These are phyloP conservation scores for Pinna nobilis DNA, from an alignment of 1,140 invertebrate genomes.

Conservation along the genomic window DNA sequence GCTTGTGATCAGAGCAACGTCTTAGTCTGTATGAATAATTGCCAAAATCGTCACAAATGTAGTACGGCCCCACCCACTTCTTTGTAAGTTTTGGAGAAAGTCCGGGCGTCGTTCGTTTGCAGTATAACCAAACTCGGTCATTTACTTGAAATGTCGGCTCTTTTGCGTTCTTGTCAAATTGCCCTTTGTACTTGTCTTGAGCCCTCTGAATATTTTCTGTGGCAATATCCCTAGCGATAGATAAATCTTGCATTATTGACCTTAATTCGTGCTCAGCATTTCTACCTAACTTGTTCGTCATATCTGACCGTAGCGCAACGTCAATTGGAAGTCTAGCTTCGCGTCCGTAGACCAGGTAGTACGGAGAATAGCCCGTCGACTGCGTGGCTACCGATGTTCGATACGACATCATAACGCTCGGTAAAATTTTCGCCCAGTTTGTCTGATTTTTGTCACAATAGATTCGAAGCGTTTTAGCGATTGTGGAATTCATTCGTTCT, in stretches of 20 bases:
- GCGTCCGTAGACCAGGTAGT: conserved; percentile 35
- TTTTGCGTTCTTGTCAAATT: conserved; percentile 32
- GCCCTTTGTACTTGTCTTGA: conserved; percentile 29
- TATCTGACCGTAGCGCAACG: not conserved
- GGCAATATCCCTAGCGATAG: conserved; percentile 24
- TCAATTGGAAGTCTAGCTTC: conserved; percentile 41
- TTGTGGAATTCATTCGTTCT: conserved; percentile 8
- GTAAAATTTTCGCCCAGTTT: conserved; percentile 39
- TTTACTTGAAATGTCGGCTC: conserved; percentile 18
- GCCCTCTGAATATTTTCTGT: conserved; percentile 22
- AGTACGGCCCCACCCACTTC: conserved; percentile 39
- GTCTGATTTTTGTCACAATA: conserved; percentile 38
- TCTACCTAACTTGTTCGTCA: conserved; percentile 4
- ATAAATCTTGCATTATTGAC: not conserved
- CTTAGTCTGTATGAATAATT: conserved; percentile 29
- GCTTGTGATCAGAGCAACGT: conserved; percentile 16
- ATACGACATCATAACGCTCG: conserved; percentile 39
- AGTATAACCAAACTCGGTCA: conserved; percentile 28
- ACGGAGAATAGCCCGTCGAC: conserved; percentile 31
- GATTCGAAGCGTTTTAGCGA: conserved; percentile 1
- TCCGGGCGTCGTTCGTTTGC: conserved; percentile 1
- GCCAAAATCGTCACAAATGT: conserved; percentile 4
- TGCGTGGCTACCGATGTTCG: conserved; percentile 29
- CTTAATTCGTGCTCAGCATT: conserved; percentile 2
- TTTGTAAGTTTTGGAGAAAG: conserved; percentile 13